Conservation (phyloP, 2,113 vertebrate species). For the Prinia subflava region DNA sequence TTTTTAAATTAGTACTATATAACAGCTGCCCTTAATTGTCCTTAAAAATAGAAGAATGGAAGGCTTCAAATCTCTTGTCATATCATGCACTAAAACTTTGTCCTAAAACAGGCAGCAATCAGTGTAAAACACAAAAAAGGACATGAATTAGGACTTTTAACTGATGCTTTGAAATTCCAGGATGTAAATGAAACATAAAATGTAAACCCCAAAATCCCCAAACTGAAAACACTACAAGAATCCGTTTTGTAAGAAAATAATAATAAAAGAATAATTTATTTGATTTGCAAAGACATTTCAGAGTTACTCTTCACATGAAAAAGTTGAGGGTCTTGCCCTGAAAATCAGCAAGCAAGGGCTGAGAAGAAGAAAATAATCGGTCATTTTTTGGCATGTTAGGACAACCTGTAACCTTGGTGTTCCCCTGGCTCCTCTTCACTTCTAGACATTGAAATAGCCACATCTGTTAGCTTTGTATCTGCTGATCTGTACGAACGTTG, state of each 20-base stretch:
- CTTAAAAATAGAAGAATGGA: conserved; percentile 2
- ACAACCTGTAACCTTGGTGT: not conserved
- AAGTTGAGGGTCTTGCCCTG: not conserved
- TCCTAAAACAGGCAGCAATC: not conserved
- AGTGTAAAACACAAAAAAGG: not conserved
- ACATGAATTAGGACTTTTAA: not conserved
- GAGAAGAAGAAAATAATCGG: not conserved
- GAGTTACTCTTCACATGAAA: not conserved
- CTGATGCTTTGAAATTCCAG: not conserved
- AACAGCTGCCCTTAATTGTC: conserved; percentile 10
- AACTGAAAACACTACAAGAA: not conserved
- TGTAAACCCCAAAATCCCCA: not conserved
- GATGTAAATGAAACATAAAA: not conserved
- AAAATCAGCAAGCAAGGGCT: not conserved
- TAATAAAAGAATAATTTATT: not conserved
- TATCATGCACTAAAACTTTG: not conserved
- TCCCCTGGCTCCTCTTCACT: not conserved
- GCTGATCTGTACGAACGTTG: not conserved
- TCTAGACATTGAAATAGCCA: not conserved
- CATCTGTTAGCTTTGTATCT: not conserved
- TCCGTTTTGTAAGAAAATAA: not conserved
- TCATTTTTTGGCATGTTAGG: not conserved
- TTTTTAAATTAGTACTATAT: conserved; percentile 42
- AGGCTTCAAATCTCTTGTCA: not conserved
- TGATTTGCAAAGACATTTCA: not conserved